phyloP scores from a whole-genome alignment of 2,113 vertebrate species.

The Thamnophis sirtalis region DNA sequence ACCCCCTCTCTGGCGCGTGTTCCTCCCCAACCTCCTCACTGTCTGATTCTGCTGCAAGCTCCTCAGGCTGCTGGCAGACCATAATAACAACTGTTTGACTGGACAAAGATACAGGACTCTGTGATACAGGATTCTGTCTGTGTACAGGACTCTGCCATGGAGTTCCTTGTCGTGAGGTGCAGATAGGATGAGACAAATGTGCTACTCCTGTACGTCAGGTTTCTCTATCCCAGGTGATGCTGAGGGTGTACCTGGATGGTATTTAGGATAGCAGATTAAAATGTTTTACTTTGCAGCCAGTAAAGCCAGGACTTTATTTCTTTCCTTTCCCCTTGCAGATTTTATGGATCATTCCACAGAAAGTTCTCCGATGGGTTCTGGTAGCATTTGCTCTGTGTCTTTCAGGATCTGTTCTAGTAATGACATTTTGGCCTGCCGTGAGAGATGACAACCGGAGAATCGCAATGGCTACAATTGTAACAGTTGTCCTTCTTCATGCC shows the following conservation, averaged over 20 bases:
- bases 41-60: too few species aligned
- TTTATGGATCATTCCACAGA: constrained; percentile 84
- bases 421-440: constrained; percentile 95
- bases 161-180: not conserved
- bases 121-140: not conserved
- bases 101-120: not conserved
- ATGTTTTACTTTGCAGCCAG: not conserved
- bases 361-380: constrained; percentile 83
- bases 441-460: constrained; percentile 85
- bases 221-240: not conserved
- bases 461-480: constrained; percentile 69
- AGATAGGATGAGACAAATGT: not conserved
- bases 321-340: constrained; percentile 69
- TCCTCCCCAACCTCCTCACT: too few species aligned
- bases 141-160: not conserved
- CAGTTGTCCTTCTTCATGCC: constrained; percentile 79
- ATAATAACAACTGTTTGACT: not conserved
- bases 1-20: too few species aligned
- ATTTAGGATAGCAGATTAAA: not conserved
- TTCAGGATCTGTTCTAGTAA: constrained; percentile 86
- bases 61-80: too few species aligned
- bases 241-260: not conserved
- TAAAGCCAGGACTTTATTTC: not conserved
- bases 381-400: constrained; percentile 82
- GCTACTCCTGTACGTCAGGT: not conserved